phyloP scores from a whole-genome alignment of 1,140 invertebrate species.

The Onthophagus taurus region DNA sequence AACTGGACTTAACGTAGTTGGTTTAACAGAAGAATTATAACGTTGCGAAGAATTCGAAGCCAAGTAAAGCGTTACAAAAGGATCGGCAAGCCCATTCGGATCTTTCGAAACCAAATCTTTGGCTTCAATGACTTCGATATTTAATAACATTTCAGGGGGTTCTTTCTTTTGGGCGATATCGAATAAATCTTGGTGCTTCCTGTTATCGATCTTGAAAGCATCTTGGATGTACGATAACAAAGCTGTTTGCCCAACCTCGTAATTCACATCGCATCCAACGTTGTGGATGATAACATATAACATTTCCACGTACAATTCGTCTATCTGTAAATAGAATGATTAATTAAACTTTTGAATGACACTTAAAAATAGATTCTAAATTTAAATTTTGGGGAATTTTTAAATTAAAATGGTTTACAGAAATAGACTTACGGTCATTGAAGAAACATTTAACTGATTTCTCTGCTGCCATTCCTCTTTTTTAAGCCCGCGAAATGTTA shows the following conservation, averaged over 20 bases:
- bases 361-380: no score
- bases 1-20: conserved; percentile 75
- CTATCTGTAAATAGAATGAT: conserved; percentile 51
- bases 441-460: not conserved
- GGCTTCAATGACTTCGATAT: conserved; percentile 88
- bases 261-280: conserved; percentile 63
- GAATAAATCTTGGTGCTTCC: conserved; percentile 59
- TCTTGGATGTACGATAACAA: conserved; percentile 78
- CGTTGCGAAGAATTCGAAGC: conserved; percentile 63
- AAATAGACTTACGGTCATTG: conserved; percentile 10
- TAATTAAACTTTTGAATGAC: not conserved
- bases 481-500: conserved; percentile 4
- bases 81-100: conserved; percentile 92
- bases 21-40: conserved; percentile 86
- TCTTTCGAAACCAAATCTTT: conserved; percentile 90
- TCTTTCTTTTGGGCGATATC: conserved; percentile 63
- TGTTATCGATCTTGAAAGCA: conserved; percentile 74
- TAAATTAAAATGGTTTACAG: no score
- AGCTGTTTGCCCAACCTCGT: conserved; percentile 55
- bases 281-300: conserved; percentile 90
- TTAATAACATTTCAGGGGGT: conserved; percentile 84
- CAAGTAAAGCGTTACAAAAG: conserved; percentile 80
- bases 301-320: conserved; percentile 86
- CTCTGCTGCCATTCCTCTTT: conserved; percentile 9
- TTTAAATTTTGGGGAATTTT: no score